Evolutionary conservation across 2,888 invertebrate genomes (phyloP), one percentile per base, ranked within the genome.

Genomic region (Artemia sinica): DNA sequence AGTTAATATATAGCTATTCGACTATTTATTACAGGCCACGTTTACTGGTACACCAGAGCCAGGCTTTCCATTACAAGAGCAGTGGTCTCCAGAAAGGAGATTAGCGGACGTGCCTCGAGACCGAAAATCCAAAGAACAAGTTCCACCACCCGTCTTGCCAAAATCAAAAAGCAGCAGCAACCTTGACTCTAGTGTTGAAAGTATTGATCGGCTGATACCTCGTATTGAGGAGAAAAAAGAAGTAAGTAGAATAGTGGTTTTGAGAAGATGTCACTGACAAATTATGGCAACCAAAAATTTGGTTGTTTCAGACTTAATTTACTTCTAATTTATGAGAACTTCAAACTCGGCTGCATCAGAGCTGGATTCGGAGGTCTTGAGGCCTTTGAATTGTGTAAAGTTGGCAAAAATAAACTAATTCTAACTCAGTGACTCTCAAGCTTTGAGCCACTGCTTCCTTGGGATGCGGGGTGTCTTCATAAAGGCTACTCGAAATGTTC

Each of bases 71-170:
- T n/a, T 10, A 14, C 14, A 58, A n/a, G 58, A 58, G n/a, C 14
- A n/a, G n/a, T 58, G 58, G 58, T 14, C 58, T 18, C n/a, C 14
- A 14, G 14, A n/a, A 18, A 58, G 58, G 18, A n/a, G 58, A 18
- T 58, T 18, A 18, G 58, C 14, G 10, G n/a, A n/a, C 8, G 58
- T 14, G 8, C 13, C 13, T 48, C 63, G 65, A 28, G 41, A 65
- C 28, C 48, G 69, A 12, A 51, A 65, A 13, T 58, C 50, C n/a
- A 66, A 65, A 6, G 70, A 69, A n/a, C 69, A 69, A 14, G 66
- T 67, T 13, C 72, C 72, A 48, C 70, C 71, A 12, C 71, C 71
- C 13, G 70, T 71, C 50, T 65, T 70, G 14, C 71, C 71, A 7
- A 70, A 70, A 51, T 66, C 65, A 14, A 50, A 66, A 50, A 69